phyloP scores from a whole-genome alignment of 2,113 vertebrate genomes.

The Mola mola region DNA sequence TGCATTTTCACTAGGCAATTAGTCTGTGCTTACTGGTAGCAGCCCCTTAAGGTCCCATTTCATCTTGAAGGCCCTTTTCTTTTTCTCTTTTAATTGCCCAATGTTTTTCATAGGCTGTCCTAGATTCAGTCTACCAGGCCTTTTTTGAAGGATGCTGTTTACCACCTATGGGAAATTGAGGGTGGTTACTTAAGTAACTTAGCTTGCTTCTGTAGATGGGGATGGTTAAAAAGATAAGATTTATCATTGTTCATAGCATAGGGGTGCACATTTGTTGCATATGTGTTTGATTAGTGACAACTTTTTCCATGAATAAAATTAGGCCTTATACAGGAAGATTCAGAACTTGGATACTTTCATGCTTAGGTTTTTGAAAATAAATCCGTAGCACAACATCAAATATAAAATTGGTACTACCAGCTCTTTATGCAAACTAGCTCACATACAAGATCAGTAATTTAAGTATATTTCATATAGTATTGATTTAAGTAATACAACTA shows the following conservation, averaged over 20 bases:
- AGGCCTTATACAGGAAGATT: conserved; percentile 5
- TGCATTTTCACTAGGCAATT: background rate
- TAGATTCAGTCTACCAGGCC: conserved; percentile 23
- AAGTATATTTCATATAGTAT: too few species aligned
- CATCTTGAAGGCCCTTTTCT: background rate
- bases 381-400: too few species aligned
- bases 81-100: background rate
- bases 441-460: too few species aligned
- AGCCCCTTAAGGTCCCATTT: background rate
- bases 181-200: conserved; percentile 21
- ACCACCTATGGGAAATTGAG: background rate
- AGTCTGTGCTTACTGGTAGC: background rate
- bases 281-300: conserved; percentile 31
- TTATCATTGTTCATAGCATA: conserved; percentile 31
- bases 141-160: conserved; percentile 23
- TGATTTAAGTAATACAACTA: too few species aligned
- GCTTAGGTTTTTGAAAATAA: too few species aligned
- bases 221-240: conserved; percentile 35
- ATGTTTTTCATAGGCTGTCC: conserved; percentile 12
- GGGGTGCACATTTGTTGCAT: conserved; percentile 23
- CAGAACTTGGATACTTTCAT: too few species aligned
- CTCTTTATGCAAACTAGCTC: too few species aligned
- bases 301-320: conserved; percentile 24
- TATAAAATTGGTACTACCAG: too few species aligned
- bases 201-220: conserved; percentile 15